Evolutionary conservation across 2,113 vertebrate species (phyloP).

Genomic region (Oriolus oriolus): DNA sequence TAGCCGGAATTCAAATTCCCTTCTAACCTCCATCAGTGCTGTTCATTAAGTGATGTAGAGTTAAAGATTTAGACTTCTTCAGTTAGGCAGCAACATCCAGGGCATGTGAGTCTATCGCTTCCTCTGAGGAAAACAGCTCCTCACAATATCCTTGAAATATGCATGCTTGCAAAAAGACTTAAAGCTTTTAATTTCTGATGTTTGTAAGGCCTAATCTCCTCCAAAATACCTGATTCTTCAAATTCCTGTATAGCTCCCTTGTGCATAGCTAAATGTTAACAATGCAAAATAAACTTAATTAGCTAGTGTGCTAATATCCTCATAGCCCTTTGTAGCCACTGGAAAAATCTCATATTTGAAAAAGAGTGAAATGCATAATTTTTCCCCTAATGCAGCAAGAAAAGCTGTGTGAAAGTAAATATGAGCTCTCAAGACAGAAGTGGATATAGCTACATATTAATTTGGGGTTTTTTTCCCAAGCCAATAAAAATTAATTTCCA

Average conservation of each 20-base stretch:
- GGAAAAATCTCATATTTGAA: neutral
- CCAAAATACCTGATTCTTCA: constrained; percentile 14
- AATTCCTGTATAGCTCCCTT: neutral
- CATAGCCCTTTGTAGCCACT: neutral
- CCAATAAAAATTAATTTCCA: neutral
- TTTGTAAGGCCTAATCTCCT: neutral
- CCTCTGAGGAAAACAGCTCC: neutral
- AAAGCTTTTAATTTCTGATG: constrained; percentile 16
- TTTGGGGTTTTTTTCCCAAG: neutral
- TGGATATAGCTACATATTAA: neutral
- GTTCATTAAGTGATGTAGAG: neutral
- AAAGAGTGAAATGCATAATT: neutral
- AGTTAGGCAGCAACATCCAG: neutral
- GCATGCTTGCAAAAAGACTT: neutral
- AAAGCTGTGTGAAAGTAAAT: neutral
- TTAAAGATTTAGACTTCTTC: neutral
- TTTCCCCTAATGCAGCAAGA: neutral
- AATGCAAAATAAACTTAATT: constrained; percentile 30
- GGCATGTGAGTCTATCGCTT: neutral
- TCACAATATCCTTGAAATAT: neutral
- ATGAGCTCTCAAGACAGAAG: neutral
- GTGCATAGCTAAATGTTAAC: neutral
- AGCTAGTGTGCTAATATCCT: neutral
- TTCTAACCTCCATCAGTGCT: neutral
- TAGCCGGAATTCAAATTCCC: constrained; percentile 9